These are phyloP conservation scores for Halesus radiatus DNA, from an alignment of 1,140 invertebrate genomes.

Conservation along the genomic window DNA sequence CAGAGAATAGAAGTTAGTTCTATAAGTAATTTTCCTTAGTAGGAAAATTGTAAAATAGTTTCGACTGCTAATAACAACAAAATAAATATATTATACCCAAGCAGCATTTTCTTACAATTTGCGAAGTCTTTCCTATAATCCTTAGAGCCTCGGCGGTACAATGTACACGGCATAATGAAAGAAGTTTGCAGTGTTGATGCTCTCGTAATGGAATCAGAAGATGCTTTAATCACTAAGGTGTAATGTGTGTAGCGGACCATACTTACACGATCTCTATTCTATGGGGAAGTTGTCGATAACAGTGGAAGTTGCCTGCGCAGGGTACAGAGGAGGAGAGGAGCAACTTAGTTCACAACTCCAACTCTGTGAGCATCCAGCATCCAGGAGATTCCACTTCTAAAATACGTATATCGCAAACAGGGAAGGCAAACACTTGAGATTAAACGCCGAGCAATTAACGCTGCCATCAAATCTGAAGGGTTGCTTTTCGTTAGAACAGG, in stretches of 20 bases:
- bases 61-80: too few relatives aligned
- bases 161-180: too few relatives aligned
- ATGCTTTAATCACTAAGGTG: constrained; percentile 4
- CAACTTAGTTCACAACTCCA: constrained; percentile 4
- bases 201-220: neutral
- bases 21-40: too few relatives aligned
- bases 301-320: neutral
- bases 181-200: too few relatives aligned
- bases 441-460: neutral
- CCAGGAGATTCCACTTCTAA: neutral
- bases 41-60: too few relatives aligned
- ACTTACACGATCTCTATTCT: constrained; percentile 14
- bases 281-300: constrained; percentile 11
- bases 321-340: neutral
- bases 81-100: too few relatives aligned
- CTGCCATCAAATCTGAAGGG: too few relatives aligned
- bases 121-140: too few relatives aligned
- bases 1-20: too few relatives aligned
- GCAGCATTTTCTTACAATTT: too few relatives aligned
- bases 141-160: too few relatives aligned
- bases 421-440: neutral
- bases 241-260: neutral
- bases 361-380: constrained; percentile 3
- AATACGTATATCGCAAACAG: neutral
- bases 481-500: too few relatives aligned